Evolutionary conservation across 64 coral and sea anemone species (phyloP).

Genomic region (Dendrophyllia cribrosa): DNA sequence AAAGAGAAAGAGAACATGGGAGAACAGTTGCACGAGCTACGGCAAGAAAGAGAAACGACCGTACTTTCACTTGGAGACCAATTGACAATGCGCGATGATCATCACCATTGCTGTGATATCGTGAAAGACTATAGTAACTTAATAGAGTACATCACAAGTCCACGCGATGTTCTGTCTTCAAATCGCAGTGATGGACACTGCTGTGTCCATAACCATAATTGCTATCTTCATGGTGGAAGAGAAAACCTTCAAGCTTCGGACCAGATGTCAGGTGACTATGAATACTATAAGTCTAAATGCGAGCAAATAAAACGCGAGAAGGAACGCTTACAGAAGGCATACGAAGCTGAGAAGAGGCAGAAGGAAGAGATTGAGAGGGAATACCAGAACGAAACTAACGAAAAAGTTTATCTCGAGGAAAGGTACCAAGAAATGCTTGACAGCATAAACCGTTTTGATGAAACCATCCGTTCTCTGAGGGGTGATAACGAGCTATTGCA

Average conservation of each 20-base stretch:
- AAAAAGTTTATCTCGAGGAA: constrained; percentile 62
- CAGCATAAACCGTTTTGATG: constrained; percentile 61
- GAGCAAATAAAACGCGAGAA: constrained; percentile 85
- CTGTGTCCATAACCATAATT: constrained; percentile 14
- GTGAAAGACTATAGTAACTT: constrained; percentile 32
- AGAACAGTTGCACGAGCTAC: constrained; percentile 54
- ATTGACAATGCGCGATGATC: not conserved
- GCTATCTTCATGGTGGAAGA: constrained; percentile 29
- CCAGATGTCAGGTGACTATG: constrained; percentile 63
- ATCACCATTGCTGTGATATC: not conserved
- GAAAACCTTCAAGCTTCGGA: constrained; percentile 18
- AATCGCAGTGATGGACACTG: not conserved
- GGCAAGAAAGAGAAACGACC: not conserved
- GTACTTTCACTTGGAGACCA: not conserved
- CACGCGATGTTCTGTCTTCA: not conserved
- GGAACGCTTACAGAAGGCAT: constrained; percentile 80
- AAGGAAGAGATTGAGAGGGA: constrained; percentile 90
- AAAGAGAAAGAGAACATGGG: constrained; percentile 84
- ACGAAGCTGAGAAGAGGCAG: constrained; percentile 79
- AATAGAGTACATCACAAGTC: constrained; percentile 7
- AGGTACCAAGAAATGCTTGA: constrained; percentile 75
- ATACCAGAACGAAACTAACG: constrained; percentile 77
- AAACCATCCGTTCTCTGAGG: constrained; percentile 53
- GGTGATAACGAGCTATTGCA: constrained; percentile 56
- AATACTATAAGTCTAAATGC: constrained; percentile 86